Base-by-base conservation (phyloP, 35 echinoderm and acorn worm species). In the Stichopus chloronotus region DNA sequence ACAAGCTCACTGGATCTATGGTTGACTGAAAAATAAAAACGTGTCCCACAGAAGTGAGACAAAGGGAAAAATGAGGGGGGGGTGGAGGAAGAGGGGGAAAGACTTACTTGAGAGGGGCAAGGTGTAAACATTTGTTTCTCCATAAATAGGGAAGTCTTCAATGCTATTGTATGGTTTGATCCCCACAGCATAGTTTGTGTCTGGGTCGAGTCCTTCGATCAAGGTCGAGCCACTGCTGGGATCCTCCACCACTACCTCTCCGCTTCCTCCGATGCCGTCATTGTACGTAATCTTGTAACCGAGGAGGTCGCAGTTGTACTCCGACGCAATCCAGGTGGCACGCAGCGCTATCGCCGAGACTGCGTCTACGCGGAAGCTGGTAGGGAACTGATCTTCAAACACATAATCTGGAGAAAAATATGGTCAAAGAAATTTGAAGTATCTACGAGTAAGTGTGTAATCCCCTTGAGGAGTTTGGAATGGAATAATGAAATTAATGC, bases 271-370 rank as follows among this genome's bases (percentile, higher is more conserved):
- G 5, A 91, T 78, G 56, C 90, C 90, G 22, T 77, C 58, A 55
- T 58, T 79, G 76, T 91, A 91, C 43, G 16, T 9, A 10, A 91
- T 22, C 76, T 59, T 95, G 81, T 98, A 98, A 52, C 96, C 96
- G 6, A 92, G 57, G 11, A 98, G 76, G 89, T 98, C 96, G 88
- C 96, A 98, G 69, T 95, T 98, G 76, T 95, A 98, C 12, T 93
- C 79, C 4, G 96, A 98, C 53, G 92, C 63, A 52, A 69, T 65
- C 96, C 96, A 98, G 4, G 84, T 92, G 4, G 90, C 81, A 13
- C 83, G 87, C 5, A 86, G 71, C 4, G 86, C 91, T 8, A 92
- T 52, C 25, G 93, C 80, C 2, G 93, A 91, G 9, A 90, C 90
- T 8, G 85, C 77, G 4, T 63, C 16, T 14, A 82, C 93, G 19